Evolutionary conservation across 23 tunicate species (phyloP).

Genomic region (Ciona savignyi): DNA sequence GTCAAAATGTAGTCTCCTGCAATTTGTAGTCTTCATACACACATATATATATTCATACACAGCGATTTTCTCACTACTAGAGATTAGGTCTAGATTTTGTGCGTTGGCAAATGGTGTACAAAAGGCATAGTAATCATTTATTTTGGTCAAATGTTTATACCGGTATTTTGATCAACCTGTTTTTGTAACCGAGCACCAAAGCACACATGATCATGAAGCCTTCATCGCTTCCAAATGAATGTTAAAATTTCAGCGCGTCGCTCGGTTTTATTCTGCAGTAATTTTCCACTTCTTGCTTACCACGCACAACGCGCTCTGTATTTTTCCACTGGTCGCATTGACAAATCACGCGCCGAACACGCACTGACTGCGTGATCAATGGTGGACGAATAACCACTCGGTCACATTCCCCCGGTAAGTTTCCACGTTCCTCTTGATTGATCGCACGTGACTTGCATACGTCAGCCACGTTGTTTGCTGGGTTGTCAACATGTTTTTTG

Average conservation of each 20-base stretch:
- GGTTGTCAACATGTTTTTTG: not conserved
- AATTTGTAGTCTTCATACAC: no score
- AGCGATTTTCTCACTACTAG: no score
- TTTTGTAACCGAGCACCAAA: not conserved
- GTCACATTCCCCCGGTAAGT: not conserved
- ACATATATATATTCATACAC: no score
- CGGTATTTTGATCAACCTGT: not conserved
- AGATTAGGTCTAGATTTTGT: no score
- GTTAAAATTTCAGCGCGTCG: not conserved
- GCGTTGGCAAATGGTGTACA: conserved; percentile 1
- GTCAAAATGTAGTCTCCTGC: no score
- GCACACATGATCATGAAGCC: not conserved
- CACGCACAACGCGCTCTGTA: not conserved
- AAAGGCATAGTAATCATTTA: not conserved
- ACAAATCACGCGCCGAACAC: not conserved
- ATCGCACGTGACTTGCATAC: not conserved
- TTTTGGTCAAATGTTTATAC: not conserved
- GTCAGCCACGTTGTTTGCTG: not conserved
- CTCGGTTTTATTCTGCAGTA: not conserved
- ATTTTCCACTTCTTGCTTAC: not conserved
- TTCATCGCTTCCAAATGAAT: not conserved
- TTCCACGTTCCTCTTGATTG: not conserved
- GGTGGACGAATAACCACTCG: not conserved
- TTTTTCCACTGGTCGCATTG: not conserved
- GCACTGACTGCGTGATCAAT: not conserved